Evolutionary conservation across 2,797 vertebrate species (phyloP).

Genomic region (Pangasius macronema): DNA sequence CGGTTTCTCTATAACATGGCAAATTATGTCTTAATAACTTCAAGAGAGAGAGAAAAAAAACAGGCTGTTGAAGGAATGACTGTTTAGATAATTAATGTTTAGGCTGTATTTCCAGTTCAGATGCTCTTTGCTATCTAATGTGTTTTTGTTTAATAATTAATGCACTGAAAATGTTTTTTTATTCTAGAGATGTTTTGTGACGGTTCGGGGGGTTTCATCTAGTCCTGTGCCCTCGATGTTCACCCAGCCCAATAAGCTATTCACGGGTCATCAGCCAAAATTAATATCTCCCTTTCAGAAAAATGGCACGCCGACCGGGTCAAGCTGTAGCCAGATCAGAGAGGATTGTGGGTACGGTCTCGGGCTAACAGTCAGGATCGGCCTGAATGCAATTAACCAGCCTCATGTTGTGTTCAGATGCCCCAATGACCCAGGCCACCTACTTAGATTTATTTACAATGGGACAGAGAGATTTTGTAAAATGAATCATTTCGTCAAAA

Average conservation of each 20-base stretch:
- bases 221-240: conserved; percentile 27
- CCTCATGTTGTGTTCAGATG: not conserved
- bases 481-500: too few species aligned
- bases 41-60: not conserved
- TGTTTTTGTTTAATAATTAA: not conserved
- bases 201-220: not conserved
- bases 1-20: not conserved
- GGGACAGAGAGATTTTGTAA: too few species aligned
- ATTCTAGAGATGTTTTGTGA: not conserved
- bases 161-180: not conserved
- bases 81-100: not conserved
- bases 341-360: conserved; percentile 51
- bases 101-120: not conserved
- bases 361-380: not conserved
- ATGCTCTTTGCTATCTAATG: not conserved
- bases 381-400: not conserved
- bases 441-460: not conserved
- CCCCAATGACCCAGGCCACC: not conserved
- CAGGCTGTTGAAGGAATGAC: not conserved
- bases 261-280: conserved; percentile 55
- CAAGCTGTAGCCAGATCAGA: conserved; percentile 53
- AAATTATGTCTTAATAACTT: not conserved
- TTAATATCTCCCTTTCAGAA: conserved; percentile 56
- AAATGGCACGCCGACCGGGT: conserved; percentile 44
- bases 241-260: conserved; percentile 52